Conservation (phyloP, 1,140 invertebrate species). For the Lordiphosa collinella region DNA sequence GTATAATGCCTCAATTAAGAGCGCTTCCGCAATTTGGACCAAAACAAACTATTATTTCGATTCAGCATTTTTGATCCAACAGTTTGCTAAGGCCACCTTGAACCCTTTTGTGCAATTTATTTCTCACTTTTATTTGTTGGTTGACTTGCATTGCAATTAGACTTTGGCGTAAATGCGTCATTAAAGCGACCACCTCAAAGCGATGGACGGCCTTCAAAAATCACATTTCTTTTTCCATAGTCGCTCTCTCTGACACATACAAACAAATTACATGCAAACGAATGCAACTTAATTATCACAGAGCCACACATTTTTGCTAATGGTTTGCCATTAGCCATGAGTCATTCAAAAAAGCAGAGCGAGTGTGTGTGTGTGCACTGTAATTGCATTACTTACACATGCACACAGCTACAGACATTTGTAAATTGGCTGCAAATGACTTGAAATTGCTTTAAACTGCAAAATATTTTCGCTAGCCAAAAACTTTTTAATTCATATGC, state of each 20-base stretch:
- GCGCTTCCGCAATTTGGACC: no score
- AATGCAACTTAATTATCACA: slow-evolving; percentile 48
- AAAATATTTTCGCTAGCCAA: slow-evolving; percentile 70
- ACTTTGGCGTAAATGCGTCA: slow-evolving; percentile 56
- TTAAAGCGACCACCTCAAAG: slow-evolving; percentile 25
- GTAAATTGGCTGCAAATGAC: slow-evolving; percentile 77
- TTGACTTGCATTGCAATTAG: slow-evolving; percentile 51
- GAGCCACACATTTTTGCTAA: slow-evolving; percentile 59
- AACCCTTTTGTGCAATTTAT: slow-evolving; percentile 42
- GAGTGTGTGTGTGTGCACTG: slow-evolving; percentile 28
- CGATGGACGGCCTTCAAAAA: slow-evolving; percentile 73
- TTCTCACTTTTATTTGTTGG: slow-evolving; percentile 48
- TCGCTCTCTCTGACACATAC: slow-evolving; percentile 35
- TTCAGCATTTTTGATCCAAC: no score
- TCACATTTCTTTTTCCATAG: slow-evolving; percentile 73
- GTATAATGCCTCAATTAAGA: no score
- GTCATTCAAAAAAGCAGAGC: slow-evolving; percentile 63
- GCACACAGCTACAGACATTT: slow-evolving; percentile 49
- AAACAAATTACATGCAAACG: slow-evolving; percentile 9
- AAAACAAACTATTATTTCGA: no score
- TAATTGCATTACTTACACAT: slow-evolving; percentile 63
- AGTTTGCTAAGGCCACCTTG: no score
- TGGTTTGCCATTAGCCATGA: slow-evolving; percentile 74
- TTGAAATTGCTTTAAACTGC: slow-evolving; percentile 77
- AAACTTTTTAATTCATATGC: slow-evolving; percentile 37